phyloP scores from a whole-genome alignment of 1,140 invertebrate species.

The Neodiprion fabricii region DNA sequence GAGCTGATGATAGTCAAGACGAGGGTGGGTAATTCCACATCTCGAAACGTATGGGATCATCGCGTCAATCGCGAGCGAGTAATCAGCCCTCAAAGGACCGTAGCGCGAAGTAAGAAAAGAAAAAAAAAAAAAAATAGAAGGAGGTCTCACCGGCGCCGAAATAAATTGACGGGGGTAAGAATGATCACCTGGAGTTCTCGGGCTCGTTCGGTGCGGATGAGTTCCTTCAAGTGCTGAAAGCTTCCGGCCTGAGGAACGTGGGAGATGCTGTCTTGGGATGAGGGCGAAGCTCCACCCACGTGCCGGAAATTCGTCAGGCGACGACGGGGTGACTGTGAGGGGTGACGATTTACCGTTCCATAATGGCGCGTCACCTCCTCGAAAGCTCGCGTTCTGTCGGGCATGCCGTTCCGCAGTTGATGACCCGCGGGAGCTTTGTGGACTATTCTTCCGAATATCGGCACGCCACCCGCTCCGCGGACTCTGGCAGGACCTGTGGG shows the following conservation, averaged over 20 bases:
- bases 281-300: conserved; percentile 36
- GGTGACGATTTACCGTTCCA: conserved; percentile 54
- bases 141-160: too few species aligned
- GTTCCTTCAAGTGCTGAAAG: conserved; percentile 70
- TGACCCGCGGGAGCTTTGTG: conserved; percentile 64
- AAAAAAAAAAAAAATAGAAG: too few species aligned
- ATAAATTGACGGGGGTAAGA: too few species aligned
- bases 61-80: too few species aligned
- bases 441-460: conserved; percentile 70
- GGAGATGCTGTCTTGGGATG: conserved; percentile 28
- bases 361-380: conserved; percentile 59
- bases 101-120: too few species aligned
- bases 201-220: conserved; percentile 71
- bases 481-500: conserved; percentile 32
- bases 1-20: too few species aligned
- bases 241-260: conserved; percentile 66
- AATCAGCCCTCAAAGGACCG: too few species aligned
- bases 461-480: conserved; percentile 45
- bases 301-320: conserved; percentile 43
- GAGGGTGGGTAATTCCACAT: too few species aligned
- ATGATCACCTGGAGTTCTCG: conserved; percentile 63
- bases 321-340: conserved; percentile 45
- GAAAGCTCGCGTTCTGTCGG: conserved; percentile 51
- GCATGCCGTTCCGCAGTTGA: conserved; percentile 52
- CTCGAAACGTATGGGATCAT: too few species aligned